These are phyloP conservation scores for Pristionchus japonicus DNA, from an alignment of 2,888 invertebrate genomes.

Conservation along the genomic window DNA sequence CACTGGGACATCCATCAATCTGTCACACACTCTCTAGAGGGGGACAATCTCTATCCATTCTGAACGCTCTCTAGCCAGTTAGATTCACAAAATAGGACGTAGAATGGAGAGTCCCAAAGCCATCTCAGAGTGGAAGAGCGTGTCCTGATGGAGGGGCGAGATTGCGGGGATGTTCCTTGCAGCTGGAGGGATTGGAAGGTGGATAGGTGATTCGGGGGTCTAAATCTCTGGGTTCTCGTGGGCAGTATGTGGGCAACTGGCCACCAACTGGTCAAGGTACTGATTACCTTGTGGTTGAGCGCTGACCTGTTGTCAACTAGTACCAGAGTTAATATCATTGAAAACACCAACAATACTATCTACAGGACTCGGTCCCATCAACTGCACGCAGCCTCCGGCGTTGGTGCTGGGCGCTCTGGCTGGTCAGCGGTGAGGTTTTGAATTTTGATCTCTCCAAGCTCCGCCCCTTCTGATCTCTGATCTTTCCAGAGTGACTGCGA, in stretches of 20 bases:
- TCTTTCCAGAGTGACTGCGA: constrained; percentile 12
- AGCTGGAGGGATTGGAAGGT: neutral
- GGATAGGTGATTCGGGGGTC: neutral
- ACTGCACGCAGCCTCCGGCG: constrained; percentile 37
- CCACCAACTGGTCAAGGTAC: too few species aligned
- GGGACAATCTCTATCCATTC: too few species aligned
- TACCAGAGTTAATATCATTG: too few species aligned
- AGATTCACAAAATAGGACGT: too few species aligned
- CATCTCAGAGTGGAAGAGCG: neutral
- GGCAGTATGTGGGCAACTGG: too few species aligned
- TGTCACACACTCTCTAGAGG: neutral
- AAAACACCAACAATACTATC: too few species aligned
- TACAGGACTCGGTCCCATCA: constrained; percentile 44
- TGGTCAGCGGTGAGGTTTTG: constrained; percentile 16
- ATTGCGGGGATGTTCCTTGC: neutral
- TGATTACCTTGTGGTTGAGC: too few species aligned
- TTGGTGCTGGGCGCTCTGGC: constrained; percentile 28
- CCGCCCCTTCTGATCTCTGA: neutral
- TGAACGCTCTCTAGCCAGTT: too few species aligned
- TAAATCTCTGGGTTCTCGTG: too few species aligned
- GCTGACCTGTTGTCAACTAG: too few species aligned
- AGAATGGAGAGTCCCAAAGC: too few species aligned
- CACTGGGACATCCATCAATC: neutral
- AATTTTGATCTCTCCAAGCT: neutral
- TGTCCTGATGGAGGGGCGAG: constrained; percentile 15